phyloP scores from a whole-genome alignment of 2,888 invertebrate genomes.

The Lasioglossum vierecki region DNA sequence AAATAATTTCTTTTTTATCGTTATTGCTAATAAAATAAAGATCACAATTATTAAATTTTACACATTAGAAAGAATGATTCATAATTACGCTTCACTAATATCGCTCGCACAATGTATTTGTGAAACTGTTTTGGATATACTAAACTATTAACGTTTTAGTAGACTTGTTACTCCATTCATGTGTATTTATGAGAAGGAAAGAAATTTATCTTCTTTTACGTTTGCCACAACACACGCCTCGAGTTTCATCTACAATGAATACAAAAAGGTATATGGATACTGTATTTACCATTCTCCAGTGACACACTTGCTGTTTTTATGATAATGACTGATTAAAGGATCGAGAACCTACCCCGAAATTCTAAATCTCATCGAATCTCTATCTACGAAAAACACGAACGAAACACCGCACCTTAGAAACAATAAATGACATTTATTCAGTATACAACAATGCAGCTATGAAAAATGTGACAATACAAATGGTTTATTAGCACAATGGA shows the following conservation, averaged over 20 bases:
- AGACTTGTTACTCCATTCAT: background rate
- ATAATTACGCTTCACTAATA: background rate
- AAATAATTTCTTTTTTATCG: too few species aligned
- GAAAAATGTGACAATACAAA: conserved; percentile 63
- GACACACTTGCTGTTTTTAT: too few species aligned
- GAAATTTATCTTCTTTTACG: background rate
- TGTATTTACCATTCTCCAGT: background rate
- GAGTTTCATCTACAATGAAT: background rate
- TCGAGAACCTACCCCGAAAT: background rate
- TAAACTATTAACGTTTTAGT: background rate
- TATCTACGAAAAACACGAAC: background rate
- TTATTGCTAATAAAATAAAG: too few species aligned
- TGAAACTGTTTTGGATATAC: background rate
- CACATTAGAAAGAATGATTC: too few species aligned
- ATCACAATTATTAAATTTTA: too few species aligned
- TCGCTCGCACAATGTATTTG: background rate
- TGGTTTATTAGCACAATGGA: conserved; percentile 17
- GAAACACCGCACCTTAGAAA: conserved; percentile 10
- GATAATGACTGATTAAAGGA: too few species aligned
- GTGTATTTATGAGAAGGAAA: background rate
- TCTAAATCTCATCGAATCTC: background rate
- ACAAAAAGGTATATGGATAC: background rate
- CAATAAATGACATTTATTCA: conserved; percentile 65
- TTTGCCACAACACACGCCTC: background rate
- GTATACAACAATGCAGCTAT: conserved; percentile 64